Evolutionary conservation across 2,113 vertebrate species (phyloP).

Genomic region (Urocitellus parryii): DNA sequence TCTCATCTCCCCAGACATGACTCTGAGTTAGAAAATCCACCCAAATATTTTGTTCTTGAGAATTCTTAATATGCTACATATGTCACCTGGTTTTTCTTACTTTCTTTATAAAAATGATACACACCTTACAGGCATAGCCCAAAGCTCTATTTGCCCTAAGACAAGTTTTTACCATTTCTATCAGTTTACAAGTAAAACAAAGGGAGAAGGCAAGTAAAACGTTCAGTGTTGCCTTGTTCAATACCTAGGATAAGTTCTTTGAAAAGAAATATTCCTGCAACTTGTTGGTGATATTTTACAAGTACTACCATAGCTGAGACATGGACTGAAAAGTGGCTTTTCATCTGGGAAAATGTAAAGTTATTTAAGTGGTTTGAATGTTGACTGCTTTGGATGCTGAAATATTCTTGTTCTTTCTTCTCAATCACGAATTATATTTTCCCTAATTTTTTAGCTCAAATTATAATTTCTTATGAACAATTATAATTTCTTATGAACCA

Average conservation of each 20-base stretch:
- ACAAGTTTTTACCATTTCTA: background rate
- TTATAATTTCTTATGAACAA: background rate
- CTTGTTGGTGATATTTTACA: background rate
- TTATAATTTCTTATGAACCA: background rate
- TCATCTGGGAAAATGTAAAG: background rate
- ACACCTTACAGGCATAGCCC: background rate
- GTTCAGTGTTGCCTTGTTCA: background rate
- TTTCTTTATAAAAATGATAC: background rate
- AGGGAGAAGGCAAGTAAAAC: background rate
- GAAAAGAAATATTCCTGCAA: background rate
- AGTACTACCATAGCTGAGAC: background rate
- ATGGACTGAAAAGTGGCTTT: background rate
- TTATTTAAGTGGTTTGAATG: background rate
- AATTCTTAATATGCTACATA: background rate
- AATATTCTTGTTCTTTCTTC: background rate
- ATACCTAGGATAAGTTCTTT: background rate
- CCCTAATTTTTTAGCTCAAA: background rate
- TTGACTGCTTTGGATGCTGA: slow-evolving; percentile 5
- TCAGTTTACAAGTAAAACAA: slow-evolving; percentile 2
- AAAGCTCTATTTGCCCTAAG: background rate
- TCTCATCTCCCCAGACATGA: background rate
- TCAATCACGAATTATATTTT: background rate
- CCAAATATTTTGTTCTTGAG: background rate
- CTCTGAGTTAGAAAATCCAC: slow-evolving; percentile 19
- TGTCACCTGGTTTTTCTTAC: background rate